Evolutionary conservation across 1,140 invertebrate genomes (phyloP).

Genomic region (Drosophila tsacasi): DNA sequence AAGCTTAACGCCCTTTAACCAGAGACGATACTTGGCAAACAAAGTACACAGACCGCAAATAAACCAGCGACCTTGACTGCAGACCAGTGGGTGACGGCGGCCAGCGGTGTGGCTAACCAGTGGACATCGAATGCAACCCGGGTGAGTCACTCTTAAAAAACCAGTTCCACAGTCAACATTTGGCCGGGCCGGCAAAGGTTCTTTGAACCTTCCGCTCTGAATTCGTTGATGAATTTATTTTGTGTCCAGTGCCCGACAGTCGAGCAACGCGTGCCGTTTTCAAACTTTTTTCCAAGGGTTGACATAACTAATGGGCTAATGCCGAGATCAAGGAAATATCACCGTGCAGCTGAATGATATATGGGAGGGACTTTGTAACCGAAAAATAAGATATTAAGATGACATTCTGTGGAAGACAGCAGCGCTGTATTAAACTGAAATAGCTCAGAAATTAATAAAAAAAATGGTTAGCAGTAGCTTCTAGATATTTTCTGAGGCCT

Average conservation of each 20-base stretch:
- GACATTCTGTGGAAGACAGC: background rate
- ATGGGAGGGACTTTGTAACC: background rate
- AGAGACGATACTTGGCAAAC: conserved; percentile 41
- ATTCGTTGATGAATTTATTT: conserved; percentile 71
- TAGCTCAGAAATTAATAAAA: background rate
- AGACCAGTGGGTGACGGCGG: conserved; percentile 13
- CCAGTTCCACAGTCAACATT: conserved; percentile 49
- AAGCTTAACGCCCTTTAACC: conserved; percentile 61
- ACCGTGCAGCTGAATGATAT: conserved; percentile 25
- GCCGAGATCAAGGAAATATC: conserved; percentile 31
- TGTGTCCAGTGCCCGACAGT: conserved; percentile 57
- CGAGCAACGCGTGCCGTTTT: conserved; percentile 66
- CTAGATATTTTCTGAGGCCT: background rate
- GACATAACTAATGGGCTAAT: conserved; percentile 52
- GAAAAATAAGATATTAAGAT: conserved; percentile 19
- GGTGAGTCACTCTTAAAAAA: conserved; percentile 44
- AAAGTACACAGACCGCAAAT: conserved; percentile 68
- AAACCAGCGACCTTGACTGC: conserved; percentile 69
- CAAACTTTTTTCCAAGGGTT: conserved; percentile 40
- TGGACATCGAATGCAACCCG: conserved; percentile 36
- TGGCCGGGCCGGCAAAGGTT: conserved; percentile 54
- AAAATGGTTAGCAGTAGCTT: background rate
- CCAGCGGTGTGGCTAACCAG: conserved; percentile 15
- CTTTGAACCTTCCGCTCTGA: conserved; percentile 61
- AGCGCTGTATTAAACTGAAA: background rate